Base-by-base conservation (phyloP, 2,113 vertebrate genomes). In the Gallinago paraguaiae region DNA sequence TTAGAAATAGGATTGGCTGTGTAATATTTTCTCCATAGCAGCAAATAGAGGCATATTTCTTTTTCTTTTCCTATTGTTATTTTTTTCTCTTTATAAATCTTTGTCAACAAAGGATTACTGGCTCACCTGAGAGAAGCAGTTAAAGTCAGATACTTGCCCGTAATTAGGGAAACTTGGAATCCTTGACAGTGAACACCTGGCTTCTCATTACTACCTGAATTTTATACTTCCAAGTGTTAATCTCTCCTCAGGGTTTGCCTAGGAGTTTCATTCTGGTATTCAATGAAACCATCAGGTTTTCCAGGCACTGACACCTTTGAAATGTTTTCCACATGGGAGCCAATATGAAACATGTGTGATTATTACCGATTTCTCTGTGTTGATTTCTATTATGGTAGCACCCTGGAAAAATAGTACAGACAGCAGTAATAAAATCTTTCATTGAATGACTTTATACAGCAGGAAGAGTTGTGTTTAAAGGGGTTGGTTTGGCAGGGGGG, bases 151-250 rank as follows among this genome's bases (percentile, higher is more conserved):
- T 48, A 72, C 77, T 96, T 53, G n/a, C 74, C 91, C 51, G 3
- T 91, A 95, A 94, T 96, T 96, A 96, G 88, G 90, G 88, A 96
- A 92, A 96, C 78, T 72, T 93, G 96, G 91, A 93, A 92, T 95
- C 85, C 91, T 95, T 96, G 89, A 95, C 93, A 97, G 83, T 88
- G 87, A 86, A 94, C 82, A 84, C 91, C 91, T 86, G 90, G 91
- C 86, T 97, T 96, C 96, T 92, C 91, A 94, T 94, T 94, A 93
- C 91, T 90, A 88, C 91, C 82, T 86, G 77, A 89, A 94, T 93
- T 97, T 95, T 96, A 64, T 86, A 80, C 76, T 92, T 96, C 92
- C 86, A 85, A 92, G 84, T 94, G 92, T 94, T 97, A 92, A 95
- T 94, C 90, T 96, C 92, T 95, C 95, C 95, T 95, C 63, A 88